Evolutionary conservation across 2,113 vertebrate species (phyloP), one percentile per base, ranked within the genome.

Genomic region (Pachypanchax playfairii): DNA sequence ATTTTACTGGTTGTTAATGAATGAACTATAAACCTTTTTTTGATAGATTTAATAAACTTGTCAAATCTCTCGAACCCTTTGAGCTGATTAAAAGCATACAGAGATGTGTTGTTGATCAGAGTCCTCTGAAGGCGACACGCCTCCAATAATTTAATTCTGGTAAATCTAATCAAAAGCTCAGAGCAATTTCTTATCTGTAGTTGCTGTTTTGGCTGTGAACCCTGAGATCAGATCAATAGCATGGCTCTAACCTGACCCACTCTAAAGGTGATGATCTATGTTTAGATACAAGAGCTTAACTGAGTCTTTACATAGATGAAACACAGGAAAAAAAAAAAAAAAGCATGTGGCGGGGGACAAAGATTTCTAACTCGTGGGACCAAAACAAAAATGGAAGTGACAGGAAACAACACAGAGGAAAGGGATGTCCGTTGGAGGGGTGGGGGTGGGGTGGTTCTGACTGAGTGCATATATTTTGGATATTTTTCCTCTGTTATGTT

Each of bases 341-440:
- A 31, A 39, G 7, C 24, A 62, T 49, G 46, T 13, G 54, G 1
- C n/a, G 8, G 38, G 41, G 49, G 43, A 52, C 17, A 54, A 22
- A 39, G 63, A 80, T 56, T 83, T n/a, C 73, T 63, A 44, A 44
- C 50, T 6, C 42, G 24, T 43, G 44, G 58, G 50, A 71, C 46
- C 52, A 69, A 64, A 72, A 57, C 56, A 79, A 54, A 61, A 78
- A 65, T 62, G 9, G 54, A 56, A 55, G 25, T 41, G 46, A 72
- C 66, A 80, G 74, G 74, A 85, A 83, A 73, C 72, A 65, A 64
- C 53, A 44, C 24, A 41, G 70, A 82, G 60, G 70, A 77, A 87
- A 68, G 48, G 85, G 85, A 89, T 83, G 73, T 67, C 7, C 22
- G 53, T 52, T n/a, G n/a, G n/a, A n/a, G n/a, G n/a, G n/a, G 66